Evolutionary conservation across 1,140 invertebrate genomes (phyloP).

Genomic region (Scaptomyza hsui): DNA sequence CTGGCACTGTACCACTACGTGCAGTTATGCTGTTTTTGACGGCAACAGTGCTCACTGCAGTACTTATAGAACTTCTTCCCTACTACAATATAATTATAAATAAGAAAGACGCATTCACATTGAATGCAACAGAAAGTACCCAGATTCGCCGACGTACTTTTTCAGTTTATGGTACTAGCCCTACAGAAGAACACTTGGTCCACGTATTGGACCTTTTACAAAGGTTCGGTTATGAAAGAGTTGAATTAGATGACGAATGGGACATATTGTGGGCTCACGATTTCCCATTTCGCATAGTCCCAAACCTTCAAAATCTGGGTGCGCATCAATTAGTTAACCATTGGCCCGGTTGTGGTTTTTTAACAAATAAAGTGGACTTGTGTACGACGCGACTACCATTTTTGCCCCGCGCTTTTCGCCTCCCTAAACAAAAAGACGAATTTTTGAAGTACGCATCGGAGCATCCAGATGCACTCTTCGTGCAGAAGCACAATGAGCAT

Average conservation of each 20-base stretch:
- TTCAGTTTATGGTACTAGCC: conserved; percentile 85
- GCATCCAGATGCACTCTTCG: conserved; percentile 91
- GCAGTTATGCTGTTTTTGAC: conserved; percentile 62
- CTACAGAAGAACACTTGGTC: conserved; percentile 87
- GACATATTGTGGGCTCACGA: conserved; percentile 96
- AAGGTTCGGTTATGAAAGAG: conserved; percentile 89
- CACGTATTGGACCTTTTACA: conserved; percentile 91
- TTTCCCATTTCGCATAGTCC: conserved; percentile 91
- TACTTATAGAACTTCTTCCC: conserved; percentile 61
- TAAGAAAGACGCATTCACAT: not conserved
- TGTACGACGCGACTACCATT: conserved; percentile 90
- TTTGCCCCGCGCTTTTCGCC: conserved; percentile 94
- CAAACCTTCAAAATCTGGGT: conserved; percentile 87
- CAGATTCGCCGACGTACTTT: conserved; percentile 27
- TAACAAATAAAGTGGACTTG: conserved; percentile 97
- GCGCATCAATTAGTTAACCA: conserved; percentile 95
- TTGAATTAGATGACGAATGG: conserved; percentile 88
- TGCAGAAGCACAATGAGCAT: conserved; percentile 97
- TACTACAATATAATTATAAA: conserved; percentile 27
- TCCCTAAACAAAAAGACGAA: conserved; percentile 90
- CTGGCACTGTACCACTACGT: conserved; percentile 36
- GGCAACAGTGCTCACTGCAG: conserved; percentile 57
- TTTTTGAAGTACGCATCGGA: conserved; percentile 89
- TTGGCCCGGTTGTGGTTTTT: conserved; percentile 96
- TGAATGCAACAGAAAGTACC: conserved; percentile 4